Percentiles rank a stretch among this genome's conserved stretches.
phyloP scores from a whole-genome alignment of 2,888 invertebrate genomes.

The Heliconius ethilla region DNA sequence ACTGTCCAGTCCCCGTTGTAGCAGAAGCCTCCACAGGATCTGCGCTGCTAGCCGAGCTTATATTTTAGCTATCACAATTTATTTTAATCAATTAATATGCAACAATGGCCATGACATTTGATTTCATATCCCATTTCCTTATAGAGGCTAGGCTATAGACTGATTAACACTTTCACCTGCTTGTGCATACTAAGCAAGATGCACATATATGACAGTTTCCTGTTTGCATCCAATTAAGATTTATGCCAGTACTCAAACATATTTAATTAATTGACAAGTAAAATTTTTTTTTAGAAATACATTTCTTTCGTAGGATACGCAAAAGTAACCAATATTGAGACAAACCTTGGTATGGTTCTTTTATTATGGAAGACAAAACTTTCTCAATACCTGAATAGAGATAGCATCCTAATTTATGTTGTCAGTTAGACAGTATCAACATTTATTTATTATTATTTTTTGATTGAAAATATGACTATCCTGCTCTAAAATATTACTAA shows the following conservation, averaged over 20 bases:
- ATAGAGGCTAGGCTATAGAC: background rate
- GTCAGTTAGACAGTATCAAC: too few species aligned
- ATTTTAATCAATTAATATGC: constrained; percentile 31
- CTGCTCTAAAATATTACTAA: too few species aligned
- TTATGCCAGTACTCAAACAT: background rate
- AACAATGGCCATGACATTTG: constrained; percentile 22
- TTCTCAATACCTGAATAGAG: too few species aligned
- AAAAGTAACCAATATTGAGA: background rate
- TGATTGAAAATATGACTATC: too few species aligned
- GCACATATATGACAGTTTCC: constrained; percentile 27
- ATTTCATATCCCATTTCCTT: constrained; percentile 9
- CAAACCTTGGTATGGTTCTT: too few species aligned
- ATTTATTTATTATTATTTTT: too few species aligned
- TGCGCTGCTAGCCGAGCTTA: too few species aligned
- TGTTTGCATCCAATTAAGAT: constrained; percentile 21
- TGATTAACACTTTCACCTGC: constrained; percentile 40
- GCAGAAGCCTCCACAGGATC: too few species aligned
- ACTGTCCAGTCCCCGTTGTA: too few species aligned
- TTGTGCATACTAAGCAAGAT: constrained; percentile 30
- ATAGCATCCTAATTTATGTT: too few species aligned
- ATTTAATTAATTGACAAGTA: too few species aligned
- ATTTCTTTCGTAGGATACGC: background rate
- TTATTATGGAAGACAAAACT: too few species aligned
- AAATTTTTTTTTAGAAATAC: background rate
- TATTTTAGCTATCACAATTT: background rate